Percentiles rank a stretch among this genome's conserved stretches.
These are phyloP conservation scores for Sebastiscus tertius DNA, from an alignment of 2,797 vertebrate species.

Conservation along the genomic window DNA sequence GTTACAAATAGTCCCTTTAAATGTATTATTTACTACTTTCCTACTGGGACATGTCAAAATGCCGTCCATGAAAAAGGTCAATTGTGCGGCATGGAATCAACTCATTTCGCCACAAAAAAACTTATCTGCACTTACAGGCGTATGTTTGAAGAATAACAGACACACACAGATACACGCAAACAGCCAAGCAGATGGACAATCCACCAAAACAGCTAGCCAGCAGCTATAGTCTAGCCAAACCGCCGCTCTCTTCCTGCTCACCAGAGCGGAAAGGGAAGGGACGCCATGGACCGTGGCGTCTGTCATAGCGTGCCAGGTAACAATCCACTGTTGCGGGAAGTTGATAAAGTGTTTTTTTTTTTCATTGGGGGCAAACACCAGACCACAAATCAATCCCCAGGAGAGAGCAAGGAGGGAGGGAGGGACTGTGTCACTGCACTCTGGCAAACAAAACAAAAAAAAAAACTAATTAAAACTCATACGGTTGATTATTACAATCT, in stretches of 20 bases:
- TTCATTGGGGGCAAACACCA: background rate
- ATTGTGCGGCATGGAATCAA: background rate
- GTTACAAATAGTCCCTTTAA: too few relatives aligned
- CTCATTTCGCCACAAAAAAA: background rate
- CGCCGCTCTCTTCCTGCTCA: constrained; percentile 34
- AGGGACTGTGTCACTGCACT: background rate
- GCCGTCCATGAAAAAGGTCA: background rate
- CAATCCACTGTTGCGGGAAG: constrained; percentile 40
- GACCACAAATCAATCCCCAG: constrained; percentile 22
- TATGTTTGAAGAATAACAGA: background rate
- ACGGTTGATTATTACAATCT: constrained; percentile 24
- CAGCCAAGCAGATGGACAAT: constrained; percentile 19
- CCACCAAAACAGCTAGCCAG: constrained; percentile 21
- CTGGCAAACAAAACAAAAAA: background rate
- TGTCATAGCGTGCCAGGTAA: constrained; percentile 58
- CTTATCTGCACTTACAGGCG: rapidly evolving
- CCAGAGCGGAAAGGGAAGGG: constrained; percentile 43
- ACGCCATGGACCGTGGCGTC: constrained; percentile 29
- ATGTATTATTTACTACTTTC: too few relatives aligned
- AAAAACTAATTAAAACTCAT: constrained; percentile 13
- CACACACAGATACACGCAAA: constrained; percentile 4
- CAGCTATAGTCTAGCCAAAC: constrained; percentile 7
- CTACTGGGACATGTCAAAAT: background rate
- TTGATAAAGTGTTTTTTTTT: constrained; percentile 38
- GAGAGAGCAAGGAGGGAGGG: background rate